These are phyloP conservation scores for Copidosoma floridanum DNA, from an alignment of 1,140 invertebrate species.

Conservation along the genomic window DNA sequence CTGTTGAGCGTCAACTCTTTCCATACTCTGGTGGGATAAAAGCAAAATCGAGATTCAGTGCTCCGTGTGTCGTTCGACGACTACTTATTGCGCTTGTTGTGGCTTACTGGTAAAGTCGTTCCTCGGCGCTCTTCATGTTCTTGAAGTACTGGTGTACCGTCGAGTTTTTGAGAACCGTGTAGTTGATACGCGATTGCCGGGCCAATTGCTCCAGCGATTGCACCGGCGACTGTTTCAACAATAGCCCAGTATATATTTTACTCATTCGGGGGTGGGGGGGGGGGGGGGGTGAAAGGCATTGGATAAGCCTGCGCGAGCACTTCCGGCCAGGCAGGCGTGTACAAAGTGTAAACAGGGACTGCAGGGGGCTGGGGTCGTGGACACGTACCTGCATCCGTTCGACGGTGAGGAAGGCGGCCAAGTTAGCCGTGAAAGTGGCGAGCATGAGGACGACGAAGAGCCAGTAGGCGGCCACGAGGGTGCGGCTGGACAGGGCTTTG, in stretches of 20 bases:
- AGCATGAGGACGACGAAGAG: slow-evolving; percentile 90
- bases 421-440: slow-evolving; percentile 94
- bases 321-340: too few species aligned
- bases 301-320: too few species aligned
- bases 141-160: slow-evolving; percentile 83
- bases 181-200: slow-evolving; percentile 85
- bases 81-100: too few species aligned
- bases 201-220: slow-evolving; percentile 85
- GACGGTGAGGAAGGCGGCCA: slow-evolving; percentile 94
- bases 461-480: slow-evolving; percentile 89
- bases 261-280: too few species aligned
- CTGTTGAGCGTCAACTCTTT: slow-evolving; percentile 84
- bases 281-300: too few species aligned
- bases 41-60: too few species aligned
- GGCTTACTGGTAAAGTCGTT: slow-evolving; percentile 78
- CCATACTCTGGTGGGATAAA: slow-evolving; percentile 83
- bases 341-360: too few species aligned
- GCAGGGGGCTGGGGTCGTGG: neutral
- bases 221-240: slow-evolving; percentile 81
- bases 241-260: too few species aligned
- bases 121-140: slow-evolving; percentile 89
- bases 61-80: too few species aligned
- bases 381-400: slow-evolving; percentile 85
- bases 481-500: slow-evolving; percentile 78
- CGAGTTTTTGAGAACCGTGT: slow-evolving; percentile 81